Evolutionary conservation across 2,797 vertebrate species (phyloP), one percentile per base, ranked within the genome.

Genomic region (Miopithecus talapoin): DNA sequence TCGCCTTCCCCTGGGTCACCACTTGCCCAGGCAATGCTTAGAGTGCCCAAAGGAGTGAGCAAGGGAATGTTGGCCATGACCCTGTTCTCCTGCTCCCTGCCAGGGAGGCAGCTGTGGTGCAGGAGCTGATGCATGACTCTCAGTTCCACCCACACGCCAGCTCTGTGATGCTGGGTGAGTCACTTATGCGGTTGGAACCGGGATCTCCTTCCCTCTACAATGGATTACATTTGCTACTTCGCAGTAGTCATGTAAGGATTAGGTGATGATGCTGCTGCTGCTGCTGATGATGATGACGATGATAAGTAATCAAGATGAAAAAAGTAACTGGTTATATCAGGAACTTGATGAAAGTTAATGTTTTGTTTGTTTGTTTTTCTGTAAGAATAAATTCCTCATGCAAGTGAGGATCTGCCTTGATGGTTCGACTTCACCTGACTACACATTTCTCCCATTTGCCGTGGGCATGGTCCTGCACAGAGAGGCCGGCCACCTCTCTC

Each of bases 401-500:
- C 13, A 10, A 14, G 6, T 13, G 33, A 70, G 14, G 28, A 61
- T 68, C 22, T n/a, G 17, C 57, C 19, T 74, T 13, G 2, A 0
- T 14, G 9, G 19, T 24, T 74, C 46, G 28, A 3, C 33, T 61
- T 90, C 26, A 48, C 75, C 48, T 26, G 41, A 55, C 75, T 46
- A 36, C 50, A 85, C 22, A 5, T 39, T 28, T 30, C 53, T 33
- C 7, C 10, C 24, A 0, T 68, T 21, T 2, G 28, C 30, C 3
- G 1, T 0, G 8, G 43, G 28, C 21, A 0, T 2, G 61, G 46
- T 50, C 21, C 61, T 41, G 70, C 28, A 46, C 14, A 0, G 5
- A 2, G 2, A 1, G 72, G 22, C 16, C 30, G 1, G 17, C 33
- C 50, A 30, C n/a, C 24, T 53, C 30, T 61, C 28, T 53, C 17